Evolutionary conservation across 2,797 vertebrate genomes (phyloP), one percentile per base, ranked within the genome.

Genomic region (Phoxinus dragarum): DNA sequence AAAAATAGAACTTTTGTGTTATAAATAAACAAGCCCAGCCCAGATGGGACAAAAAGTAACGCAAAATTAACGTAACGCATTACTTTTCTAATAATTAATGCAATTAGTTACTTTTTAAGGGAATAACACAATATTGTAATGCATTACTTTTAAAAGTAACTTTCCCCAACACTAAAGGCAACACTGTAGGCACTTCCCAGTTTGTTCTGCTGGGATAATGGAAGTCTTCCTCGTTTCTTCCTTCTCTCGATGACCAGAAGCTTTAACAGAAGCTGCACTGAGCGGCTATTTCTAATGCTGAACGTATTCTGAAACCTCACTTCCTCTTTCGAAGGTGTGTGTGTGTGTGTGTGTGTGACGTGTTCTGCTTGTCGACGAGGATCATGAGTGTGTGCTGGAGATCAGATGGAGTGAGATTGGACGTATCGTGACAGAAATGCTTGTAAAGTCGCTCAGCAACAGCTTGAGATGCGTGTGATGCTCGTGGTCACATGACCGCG

Each of bases 311-410:
- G 84, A 79, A 82, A 42, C 84, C 67, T 52, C 3, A 87, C 89
- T 91, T 94, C 91, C 91, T 89, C 85, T 86, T 92, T 49, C 80
- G 40, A 75, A 88, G 88, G 88, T 90, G 90, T 54, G 49, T 52
- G 49, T 42, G 8, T 5, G 38, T 38, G 38, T 38, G 27, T 27
- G 27, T 27, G 40, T 42, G 40, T 42, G 40, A 27, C 27, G 27
- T n/a, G n/a, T n/a, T n/a, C n/a, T n/a, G n/a, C n/a, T n/a, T n/a
- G n/a, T n/a, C n/a, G n/a, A 27, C 27, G 27, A 27, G 27, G 27
- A 27, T 27, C 27, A 27, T 6, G 38, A 5, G 38, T 38, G 1
- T 38, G 38, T 6, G 38, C 38, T 38, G 38, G 6, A 40, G 52
- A 52, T 59, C 10, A 49, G 56, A 59, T 8, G n/a, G 34, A 61